These are phyloP conservation scores for Conger conger DNA, from an alignment of 2,113 vertebrate genomes.

Conservation along the genomic window DNA sequence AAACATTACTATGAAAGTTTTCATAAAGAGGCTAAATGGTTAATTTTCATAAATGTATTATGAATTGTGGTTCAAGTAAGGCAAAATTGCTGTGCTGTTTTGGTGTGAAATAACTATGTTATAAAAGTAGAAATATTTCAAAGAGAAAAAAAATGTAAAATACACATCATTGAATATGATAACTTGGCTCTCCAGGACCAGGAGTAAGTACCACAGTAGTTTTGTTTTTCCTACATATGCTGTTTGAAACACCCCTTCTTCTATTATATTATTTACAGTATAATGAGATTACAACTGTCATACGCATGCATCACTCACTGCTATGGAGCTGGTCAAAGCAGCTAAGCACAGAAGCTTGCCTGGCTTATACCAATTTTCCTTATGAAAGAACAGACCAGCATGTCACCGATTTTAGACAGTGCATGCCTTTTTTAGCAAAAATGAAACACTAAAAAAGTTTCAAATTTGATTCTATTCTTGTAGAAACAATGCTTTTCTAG, in stretches of 20 bases:
- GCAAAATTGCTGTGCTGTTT: not conserved
- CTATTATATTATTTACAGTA: slow-evolving; percentile 54
- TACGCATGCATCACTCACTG: slow-evolving; percentile 50
- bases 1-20: not conserved
- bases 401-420: slow-evolving; percentile 43
- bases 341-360: slow-evolving; percentile 4
- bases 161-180: not conserved
- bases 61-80: not conserved
- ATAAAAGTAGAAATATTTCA: not conserved
- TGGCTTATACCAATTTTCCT: slow-evolving; percentile 50
- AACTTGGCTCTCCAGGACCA: no score
- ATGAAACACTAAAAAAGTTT: not conserved
- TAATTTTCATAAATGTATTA: not conserved
- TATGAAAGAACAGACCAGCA: slow-evolving; percentile 45
- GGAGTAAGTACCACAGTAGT: no score
- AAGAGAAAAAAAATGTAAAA: not conserved
- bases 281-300: slow-evolving; percentile 55
- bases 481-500: no score
- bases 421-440: slow-evolving; percentile 45
- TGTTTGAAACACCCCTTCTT: slow-evolving; percentile 57
- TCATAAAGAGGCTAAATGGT: not conserved
- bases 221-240: slow-evolving; percentile 26
- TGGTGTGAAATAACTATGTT: not conserved
- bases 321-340: slow-evolving; percentile 56
- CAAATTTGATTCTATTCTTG: no score